Base-by-base conservation (phyloP, 2,797 vertebrate species). In the Paratrypauchen microcephalus region DNA sequence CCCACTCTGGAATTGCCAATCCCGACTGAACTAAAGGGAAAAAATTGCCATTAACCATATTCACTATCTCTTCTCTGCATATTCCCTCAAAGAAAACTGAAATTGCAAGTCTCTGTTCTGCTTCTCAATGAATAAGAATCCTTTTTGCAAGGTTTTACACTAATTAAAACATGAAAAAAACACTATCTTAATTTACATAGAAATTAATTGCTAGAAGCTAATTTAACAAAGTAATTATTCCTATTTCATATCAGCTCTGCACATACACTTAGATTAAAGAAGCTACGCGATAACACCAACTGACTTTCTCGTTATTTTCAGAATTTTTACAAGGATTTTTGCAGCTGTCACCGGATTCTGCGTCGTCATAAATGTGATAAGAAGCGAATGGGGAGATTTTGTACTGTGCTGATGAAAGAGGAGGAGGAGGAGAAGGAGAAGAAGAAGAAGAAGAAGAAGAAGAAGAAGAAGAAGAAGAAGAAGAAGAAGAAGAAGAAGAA, bases 111-210 rank as follows among this genome's bases (percentile, higher is more conserved):
- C 50, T 54, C 48, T 41, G 50, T 26, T 26, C 54, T 56, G 23
- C 56, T 18, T 0, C 56, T 19, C 57, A 28, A 36, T 18, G 19
- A 32, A 30, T 12, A 30, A 6, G 28, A 58, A 58, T 55, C 54
- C 1, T 56, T 56, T 57, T 12, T 61, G 12, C 60, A 23, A 2
- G n/a, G 23, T 45, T 62, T 41, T 23, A 24, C 60, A 45, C n/a
- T 21, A 57, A 62, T 41, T 45, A 12, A 62, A 62, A 62, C 36
- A 62, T 62, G n/a, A 62, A 41, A 62, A 39, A 21, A 3, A 16
- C 30, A 5, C 41, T 6, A 45, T 62, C 36, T 21, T 41, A 23
- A 45, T 21, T 23, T 23, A 23, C 60, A n/a, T 15, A 45, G 32
- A 36, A 36, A 36, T 36, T 36, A 36, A 24, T 45, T 23, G 36